Conservation (phyloP, 2,113 vertebrate genomes). For the Porphyrio hochstetteri region DNA sequence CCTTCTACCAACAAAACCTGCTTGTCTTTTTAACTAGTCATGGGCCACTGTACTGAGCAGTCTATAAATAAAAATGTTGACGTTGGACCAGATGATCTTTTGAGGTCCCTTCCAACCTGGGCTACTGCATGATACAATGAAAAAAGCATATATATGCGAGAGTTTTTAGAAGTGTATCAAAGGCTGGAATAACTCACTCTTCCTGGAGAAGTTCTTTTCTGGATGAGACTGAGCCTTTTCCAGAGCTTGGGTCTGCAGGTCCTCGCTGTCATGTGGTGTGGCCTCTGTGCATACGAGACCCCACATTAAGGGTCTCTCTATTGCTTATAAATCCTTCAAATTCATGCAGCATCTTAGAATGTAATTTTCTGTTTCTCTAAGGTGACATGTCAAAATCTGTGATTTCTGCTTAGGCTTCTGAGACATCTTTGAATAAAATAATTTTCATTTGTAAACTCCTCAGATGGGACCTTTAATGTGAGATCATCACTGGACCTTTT, state of each 20-base stretch:
- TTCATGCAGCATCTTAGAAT: neutral
- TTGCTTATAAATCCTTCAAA: neutral
- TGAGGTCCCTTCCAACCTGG: neutral
- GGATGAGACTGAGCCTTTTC: neutral
- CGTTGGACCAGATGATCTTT: neutral
- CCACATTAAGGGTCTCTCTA: accelerated
- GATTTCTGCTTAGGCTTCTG: neutral
- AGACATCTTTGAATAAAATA: neutral
- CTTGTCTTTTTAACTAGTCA: neutral
- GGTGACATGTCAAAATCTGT: neutral
- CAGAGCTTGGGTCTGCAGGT: neutral
- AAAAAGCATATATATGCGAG: neutral
- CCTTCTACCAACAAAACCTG: neutral
- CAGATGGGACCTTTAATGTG: neutral
- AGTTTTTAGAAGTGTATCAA: neutral
- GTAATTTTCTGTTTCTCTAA: neutral
- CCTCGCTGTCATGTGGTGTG: accelerated
- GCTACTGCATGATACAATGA: neutral
- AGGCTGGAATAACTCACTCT: neutral
- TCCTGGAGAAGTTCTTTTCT: neutral
- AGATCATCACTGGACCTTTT: neutral
- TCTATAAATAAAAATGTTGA: neutral
- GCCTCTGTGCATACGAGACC: neutral
- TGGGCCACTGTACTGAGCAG: neutral
- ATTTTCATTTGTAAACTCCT: neutral